Base-by-base conservation (phyloP, 2,113 vertebrate species). In the Nestor notabilis region DNA sequence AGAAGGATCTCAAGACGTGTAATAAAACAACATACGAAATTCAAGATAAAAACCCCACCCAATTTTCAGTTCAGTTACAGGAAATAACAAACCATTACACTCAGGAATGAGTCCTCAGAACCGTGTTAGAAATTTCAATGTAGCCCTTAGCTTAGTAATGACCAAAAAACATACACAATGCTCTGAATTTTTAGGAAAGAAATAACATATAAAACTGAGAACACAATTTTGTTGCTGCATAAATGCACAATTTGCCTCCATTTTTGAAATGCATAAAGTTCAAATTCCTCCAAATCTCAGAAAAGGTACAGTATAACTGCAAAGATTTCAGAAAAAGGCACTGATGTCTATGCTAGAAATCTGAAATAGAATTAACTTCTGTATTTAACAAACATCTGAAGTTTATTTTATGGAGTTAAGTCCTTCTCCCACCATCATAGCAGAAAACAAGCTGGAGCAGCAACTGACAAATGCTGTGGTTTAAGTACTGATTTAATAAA, bases 321-420 rank as follows among this genome's bases (percentile, higher is more conserved):
- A 47, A 69, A 78, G 27, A 77, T 13, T 80, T 71, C 37, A 77
- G 43, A 78, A 89, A 83, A 69, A 31, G 23, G 23, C 33, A 82
- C 43, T 20, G 23, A 68, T 2, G 1, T 35, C 46, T 50, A 11
- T 3, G 8, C 35, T 66, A 63, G 44, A 49, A 63, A 70, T 28
- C 1, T 56, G 21, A 75, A 65, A 72, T 2, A 58, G 9, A 64
- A 53, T 29, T 75, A 66, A 31, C 16, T 88, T 66, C 7, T 63
- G 2, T 43, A 50, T 46, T 69, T 53, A 64, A 90, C 7, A 64
- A 25, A 9, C 31, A 33, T 10, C 11, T 71, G 37, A 64, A 52
- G 7, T 52, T 52, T n/a, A 52, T 1, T 0, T 39, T 49, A 68
- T 0, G 2, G 8, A 49, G 9, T 43, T 63, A n/a, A 21, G 25